Percentiles rank a stretch among this genome's conserved stretches.
These are phyloP conservation scores for Heterochromis multidens DNA, from an alignment of 2,113 vertebrate genomes.

Conservation along the genomic window DNA sequence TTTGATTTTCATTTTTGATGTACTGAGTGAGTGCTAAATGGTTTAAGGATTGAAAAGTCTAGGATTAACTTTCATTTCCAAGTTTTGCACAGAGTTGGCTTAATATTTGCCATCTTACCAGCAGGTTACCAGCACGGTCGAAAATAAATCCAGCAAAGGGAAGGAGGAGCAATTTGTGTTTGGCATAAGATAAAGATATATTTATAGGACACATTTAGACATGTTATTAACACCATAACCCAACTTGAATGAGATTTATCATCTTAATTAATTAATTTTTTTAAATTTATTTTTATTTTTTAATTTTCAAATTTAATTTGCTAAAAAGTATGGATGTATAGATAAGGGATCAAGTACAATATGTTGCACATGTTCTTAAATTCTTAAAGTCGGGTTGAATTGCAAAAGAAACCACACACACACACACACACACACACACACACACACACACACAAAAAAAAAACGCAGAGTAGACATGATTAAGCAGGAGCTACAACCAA, in stretches of 20 bases:
- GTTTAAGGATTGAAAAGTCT: neutral
- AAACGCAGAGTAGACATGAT: neutral
- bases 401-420: too few relatives aligned
- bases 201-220: slow-evolving; percentile 34
- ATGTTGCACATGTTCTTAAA: neutral
- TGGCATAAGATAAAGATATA: slow-evolving; percentile 28
- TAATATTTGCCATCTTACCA: slow-evolving; percentile 1
- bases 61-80: neutral
- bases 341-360: neutral
- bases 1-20: neutral
- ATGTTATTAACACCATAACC: neutral
- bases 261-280: neutral
- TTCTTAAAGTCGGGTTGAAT: neutral
- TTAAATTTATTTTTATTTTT: neutral
- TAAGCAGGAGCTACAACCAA: neutral
- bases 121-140: slow-evolving; percentile 15
- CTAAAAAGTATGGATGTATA: neutral
- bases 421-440: too few relatives aligned
- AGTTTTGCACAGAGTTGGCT: slow-evolving; percentile 13
- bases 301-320: neutral
- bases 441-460: neutral
- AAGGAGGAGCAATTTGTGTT: neutral
- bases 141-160: slow-evolving; percentile 41
- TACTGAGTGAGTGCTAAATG: neutral
- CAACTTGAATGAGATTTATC: neutral